A percentile compares a stretch with the other conserved stretches of the same genome.
Evolutionary conservation across 1,140 invertebrate species (phyloP).

Genomic region (Agrypnia vestita): DNA sequence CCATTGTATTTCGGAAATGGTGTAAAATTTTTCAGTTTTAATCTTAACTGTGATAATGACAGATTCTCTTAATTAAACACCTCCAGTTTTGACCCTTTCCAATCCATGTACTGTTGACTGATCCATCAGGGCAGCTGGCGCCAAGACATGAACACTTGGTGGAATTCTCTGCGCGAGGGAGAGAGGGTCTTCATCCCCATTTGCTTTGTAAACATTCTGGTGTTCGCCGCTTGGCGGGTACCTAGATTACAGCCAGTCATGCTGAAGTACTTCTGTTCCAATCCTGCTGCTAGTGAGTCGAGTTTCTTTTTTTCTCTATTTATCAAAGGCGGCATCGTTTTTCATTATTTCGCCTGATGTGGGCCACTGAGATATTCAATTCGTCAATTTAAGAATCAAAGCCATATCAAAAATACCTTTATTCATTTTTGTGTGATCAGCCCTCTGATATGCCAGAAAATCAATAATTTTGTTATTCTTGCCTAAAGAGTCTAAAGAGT

Average conservation of each 20-base stretch:
- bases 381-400: too few relatives aligned
- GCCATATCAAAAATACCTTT: too few relatives aligned
- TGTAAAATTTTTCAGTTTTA: too few relatives aligned
- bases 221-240: conserved; percentile 89
- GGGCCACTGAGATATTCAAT: background rate
- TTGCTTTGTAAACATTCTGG: conserved; percentile 83
- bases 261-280: conserved; percentile 90
- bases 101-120: background rate
- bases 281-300: conserved; percentile 82
- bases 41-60: background rate
- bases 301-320: background rate
- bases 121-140: conserved; percentile 71
- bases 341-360: background rate
- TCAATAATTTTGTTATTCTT: too few relatives aligned
- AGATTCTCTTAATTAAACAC: background rate
- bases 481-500: too few relatives aligned
- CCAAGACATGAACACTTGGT: conserved; percentile 79
- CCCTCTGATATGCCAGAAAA: too few relatives aligned
- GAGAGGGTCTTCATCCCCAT: conserved; percentile 88
- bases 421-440: too few relatives aligned
- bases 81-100: background rate
- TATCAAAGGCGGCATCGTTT: background rate
- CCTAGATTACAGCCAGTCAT: conserved; percentile 82
- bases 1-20: background rate
- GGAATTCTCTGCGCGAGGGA: conserved; percentile 82